Percentiles rank a stretch among this genome's conserved stretches.
Evolutionary conservation across 2,888 invertebrate genomes (phyloP).

Genomic region (Chrysolina haemoptera): DNA sequence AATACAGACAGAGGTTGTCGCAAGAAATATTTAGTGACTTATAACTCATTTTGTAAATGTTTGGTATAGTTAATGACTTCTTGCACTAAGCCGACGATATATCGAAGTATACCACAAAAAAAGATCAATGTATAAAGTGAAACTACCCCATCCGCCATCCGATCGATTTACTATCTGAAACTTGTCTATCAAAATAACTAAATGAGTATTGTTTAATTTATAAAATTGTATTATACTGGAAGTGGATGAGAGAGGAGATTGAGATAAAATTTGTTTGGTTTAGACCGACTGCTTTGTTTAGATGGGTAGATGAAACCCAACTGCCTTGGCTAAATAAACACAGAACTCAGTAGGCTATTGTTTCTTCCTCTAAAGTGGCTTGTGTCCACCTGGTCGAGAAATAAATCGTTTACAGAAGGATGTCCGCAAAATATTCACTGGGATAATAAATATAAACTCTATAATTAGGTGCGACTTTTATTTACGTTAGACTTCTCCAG

Average conservation of each 20-base stretch:
- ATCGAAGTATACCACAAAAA: background rate
- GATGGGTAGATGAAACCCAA: conserved; percentile 64
- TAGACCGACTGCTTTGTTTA: conserved; percentile 61
- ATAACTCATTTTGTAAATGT: no score
- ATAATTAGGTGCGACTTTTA: conserved; percentile 34
- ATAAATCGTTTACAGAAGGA: conserved; percentile 54
- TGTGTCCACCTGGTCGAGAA: conserved; percentile 65
- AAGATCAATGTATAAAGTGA: background rate
- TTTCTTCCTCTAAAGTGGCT: conserved; percentile 65
- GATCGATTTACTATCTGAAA: background rate
- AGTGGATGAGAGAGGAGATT: conserved; percentile 32
- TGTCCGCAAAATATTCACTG: conserved; percentile 50
- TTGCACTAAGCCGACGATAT: no score
- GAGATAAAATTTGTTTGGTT: conserved; percentile 58
- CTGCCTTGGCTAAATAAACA: conserved; percentile 67
- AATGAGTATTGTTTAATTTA: conserved; percentile 21
- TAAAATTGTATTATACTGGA: conserved; percentile 20
- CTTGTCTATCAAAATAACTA: background rate
- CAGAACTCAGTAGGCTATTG: conserved; percentile 64
- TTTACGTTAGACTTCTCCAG: background rate
- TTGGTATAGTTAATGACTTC: no score
- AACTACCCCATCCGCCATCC: background rate
- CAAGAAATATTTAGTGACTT: no score
- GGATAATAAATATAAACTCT: conserved; percentile 46
- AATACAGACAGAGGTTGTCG: no score